phyloP scores from a whole-genome alignment of 2,113 vertebrate genomes.

The Theristicus caerulescens region DNA sequence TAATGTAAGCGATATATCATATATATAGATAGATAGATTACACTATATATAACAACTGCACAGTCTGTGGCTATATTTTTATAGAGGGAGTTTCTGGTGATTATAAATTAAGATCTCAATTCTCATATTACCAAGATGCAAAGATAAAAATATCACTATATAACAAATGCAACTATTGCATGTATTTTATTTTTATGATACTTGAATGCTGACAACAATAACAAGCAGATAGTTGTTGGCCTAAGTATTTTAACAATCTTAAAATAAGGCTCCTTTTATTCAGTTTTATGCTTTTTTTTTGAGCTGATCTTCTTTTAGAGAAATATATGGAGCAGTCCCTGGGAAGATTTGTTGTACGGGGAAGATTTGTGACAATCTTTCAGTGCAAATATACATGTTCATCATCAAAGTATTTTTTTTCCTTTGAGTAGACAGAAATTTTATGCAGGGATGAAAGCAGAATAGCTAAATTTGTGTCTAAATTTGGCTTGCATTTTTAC shows the following conservation, averaged over 20 bases:
- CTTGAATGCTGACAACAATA: constrained; percentile 16
- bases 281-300: neutral
- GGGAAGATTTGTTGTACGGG: neutral
- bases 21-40: neutral
- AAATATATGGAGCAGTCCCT: neutral
- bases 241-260: constrained; percentile 35
- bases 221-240: neutral
- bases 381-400: neutral
- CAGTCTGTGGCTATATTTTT: constrained; percentile 53
- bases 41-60: constrained; percentile 24
- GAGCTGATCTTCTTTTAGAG: neutral
- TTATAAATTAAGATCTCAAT: constrained; percentile 55
- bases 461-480: neutral
- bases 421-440: neutral
- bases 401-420: neutral
- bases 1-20: constrained; percentile 27
- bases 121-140: constrained; percentile 51
- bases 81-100: constrained; percentile 57
- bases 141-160: constrained; percentile 58
- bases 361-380: neutral
- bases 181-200: constrained; percentile 59
- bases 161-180: constrained; percentile 21
- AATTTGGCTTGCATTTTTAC: neutral
- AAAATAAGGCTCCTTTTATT: neutral
- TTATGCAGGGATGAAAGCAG: neutral